These are phyloP conservation scores for Labeo catla DNA, from an alignment of 2,113 vertebrate genomes.

Conservation along the genomic window DNA sequence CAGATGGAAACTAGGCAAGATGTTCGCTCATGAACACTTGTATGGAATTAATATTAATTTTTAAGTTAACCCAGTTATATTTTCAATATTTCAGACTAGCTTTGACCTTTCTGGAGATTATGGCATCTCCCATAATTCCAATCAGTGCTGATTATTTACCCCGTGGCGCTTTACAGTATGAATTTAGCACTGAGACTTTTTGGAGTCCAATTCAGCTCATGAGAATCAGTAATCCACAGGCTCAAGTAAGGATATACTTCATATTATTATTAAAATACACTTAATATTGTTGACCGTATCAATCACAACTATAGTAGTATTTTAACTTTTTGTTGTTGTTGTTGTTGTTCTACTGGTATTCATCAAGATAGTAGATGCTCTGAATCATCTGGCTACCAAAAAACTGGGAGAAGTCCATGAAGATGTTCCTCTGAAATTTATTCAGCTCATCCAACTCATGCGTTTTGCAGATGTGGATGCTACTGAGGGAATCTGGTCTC, in stretches of 20 bases:
- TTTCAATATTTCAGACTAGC: slow-evolving; percentile 69
- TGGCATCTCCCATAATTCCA: slow-evolving; percentile 37
- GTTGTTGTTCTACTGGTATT: not conserved
- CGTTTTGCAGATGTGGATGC: slow-evolving; percentile 56
- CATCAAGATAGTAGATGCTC: slow-evolving; percentile 72
- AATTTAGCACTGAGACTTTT: slow-evolving; percentile 69
- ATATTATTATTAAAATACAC: not conserved
- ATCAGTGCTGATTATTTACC: slow-evolving; percentile 57
- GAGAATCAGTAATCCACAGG: slow-evolving; percentile 67
- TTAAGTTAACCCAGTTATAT: not conserved
- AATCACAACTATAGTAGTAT: not conserved
- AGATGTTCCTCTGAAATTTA: slow-evolving; percentile 76
- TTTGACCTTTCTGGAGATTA: slow-evolving; percentile 71
- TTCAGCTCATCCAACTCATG: slow-evolving; percentile 79
- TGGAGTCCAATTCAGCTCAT: slow-evolving; percentile 78
- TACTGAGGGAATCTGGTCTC: slow-evolving; percentile 72
- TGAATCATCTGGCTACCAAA: slow-evolving; percentile 77
- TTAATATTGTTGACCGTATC: not conserved
- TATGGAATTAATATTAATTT: not conserved
- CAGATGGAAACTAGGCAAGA: slow-evolving; percentile 78
- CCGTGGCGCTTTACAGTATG: slow-evolving; percentile 73
- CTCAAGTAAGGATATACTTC: slow-evolving; percentile 63
- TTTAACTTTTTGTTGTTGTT: not conserved
- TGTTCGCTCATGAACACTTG: not conserved
- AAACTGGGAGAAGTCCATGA: slow-evolving; percentile 68